phyloP scores from a whole-genome alignment of 2,113 vertebrate genomes.

The Spea multiplicata region DNA sequence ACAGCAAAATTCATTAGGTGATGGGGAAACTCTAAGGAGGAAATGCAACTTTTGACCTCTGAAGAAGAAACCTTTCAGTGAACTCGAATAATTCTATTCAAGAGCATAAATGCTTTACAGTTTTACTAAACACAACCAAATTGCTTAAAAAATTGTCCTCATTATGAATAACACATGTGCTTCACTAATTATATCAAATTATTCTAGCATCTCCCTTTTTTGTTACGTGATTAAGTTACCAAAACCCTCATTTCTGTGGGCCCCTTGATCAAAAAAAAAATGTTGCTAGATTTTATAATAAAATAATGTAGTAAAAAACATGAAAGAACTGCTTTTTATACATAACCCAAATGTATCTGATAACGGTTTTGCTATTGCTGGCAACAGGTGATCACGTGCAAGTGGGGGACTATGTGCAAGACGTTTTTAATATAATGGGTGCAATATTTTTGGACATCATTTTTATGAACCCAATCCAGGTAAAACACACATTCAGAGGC shows the following conservation, averaged over 20 bases:
- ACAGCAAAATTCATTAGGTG: conserved; percentile 53
- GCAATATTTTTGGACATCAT: too few relatives aligned
- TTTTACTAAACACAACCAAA: conserved; percentile 19
- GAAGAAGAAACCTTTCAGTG: conserved; percentile 55
- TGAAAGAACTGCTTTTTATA: too few relatives aligned
- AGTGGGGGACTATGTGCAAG: too few relatives aligned
- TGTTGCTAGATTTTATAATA: background rate
- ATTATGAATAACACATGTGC: background rate
- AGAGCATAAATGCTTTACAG: conserved; percentile 27
- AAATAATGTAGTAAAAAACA: background rate
- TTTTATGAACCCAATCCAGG: too few relatives aligned
- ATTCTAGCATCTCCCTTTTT: background rate
- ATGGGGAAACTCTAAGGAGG: conserved; percentile 50
- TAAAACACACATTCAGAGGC: too few relatives aligned
- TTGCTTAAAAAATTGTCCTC: conserved; percentile 1
- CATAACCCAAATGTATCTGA: too few relatives aligned
- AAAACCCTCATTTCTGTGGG: background rate
- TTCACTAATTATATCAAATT: background rate
- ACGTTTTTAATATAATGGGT: too few relatives aligned
- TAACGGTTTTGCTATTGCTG: too few relatives aligned
- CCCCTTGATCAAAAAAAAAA: background rate
- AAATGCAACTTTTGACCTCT: conserved; percentile 53
- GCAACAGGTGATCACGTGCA: too few relatives aligned
- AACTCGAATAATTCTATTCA: conserved; percentile 33
- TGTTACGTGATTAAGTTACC: background rate